Base-by-base conservation (phyloP, 35 echinoderm and acorn worm genomes). In the Ophioderma brevispina region DNA sequence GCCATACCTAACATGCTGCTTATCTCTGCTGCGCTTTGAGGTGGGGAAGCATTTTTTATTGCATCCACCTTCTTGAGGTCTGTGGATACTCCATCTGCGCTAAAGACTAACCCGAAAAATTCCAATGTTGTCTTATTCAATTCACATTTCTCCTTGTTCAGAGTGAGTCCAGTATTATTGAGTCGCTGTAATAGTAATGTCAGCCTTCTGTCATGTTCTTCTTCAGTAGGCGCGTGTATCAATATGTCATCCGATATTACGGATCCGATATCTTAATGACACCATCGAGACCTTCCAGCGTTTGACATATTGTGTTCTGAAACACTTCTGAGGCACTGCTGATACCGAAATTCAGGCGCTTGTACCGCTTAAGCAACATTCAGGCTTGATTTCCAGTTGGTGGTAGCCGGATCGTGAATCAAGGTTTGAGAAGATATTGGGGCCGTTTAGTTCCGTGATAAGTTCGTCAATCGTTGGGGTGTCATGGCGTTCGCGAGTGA, bases 1-100 rank as follows among this genome's bases (percentile, higher is more conserved):
- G 84, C 95, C 40, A 91, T 80, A 55, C 95, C 92, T 38, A 94
- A 49, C 37, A 97, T 94, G 35, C 92, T 97, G 32, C 92, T 85
- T 0, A 97, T 38, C 80, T 94, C 95, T 13, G 37, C 41, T 13
- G 40, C 79, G 78, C 82, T 86, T 39, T 82, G 83, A 0, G 91
- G 91, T 46, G 85, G 13, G 38, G 80, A 80, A 19, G 89, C 87
- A 31, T 55, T 39, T 32, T 90, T 25, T 21, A 80, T 80, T 38
- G 52, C 75, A 6, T 84, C 37, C 19, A 35, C 36, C 35, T 36
- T 79, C 38, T 93, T 80, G 11, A 1, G 37, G 32, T 87, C 76
- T 75, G 90, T 64, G 25, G 46, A 28, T 33, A 94, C 77, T 1
- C 87, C 95, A 11, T 90, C 75, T 25, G 46, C 63, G 6, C 52